Percentiles rank a stretch among this genome's conserved stretches.
Conservation (phyloP, 2,113 vertebrate species). For the Nicator chloris region DNA sequence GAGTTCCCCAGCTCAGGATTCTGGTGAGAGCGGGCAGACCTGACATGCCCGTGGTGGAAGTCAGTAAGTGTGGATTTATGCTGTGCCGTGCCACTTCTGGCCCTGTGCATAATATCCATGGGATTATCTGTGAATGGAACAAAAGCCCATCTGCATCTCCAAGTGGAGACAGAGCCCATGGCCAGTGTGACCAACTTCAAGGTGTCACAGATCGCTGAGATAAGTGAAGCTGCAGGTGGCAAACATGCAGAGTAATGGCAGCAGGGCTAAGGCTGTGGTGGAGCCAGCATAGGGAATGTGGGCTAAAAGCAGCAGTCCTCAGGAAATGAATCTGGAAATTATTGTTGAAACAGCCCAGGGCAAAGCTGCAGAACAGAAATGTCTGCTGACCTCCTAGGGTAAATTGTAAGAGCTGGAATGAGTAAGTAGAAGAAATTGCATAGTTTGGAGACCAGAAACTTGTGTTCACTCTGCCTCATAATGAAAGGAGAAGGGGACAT, state of each 20-base stretch:
- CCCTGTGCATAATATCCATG: neutral
- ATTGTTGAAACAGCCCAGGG: slow-evolving; percentile 33
- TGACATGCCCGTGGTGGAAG: neutral
- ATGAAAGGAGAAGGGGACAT: neutral
- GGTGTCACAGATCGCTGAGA: neutral
- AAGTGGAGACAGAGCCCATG: neutral
- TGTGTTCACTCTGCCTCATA: neutral
- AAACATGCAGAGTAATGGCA: neutral
- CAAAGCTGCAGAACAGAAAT: slow-evolving; percentile 33
- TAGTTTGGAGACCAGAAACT: neutral
- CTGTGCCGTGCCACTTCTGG: neutral
- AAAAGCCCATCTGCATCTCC: neutral
- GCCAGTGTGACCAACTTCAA: neutral
- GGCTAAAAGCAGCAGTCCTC: neutral
- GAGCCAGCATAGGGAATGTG: neutral
- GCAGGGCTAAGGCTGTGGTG: neutral
- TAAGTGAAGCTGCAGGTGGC: neutral
- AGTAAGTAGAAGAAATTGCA: neutral
- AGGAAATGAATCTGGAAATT: slow-evolving; percentile 53
- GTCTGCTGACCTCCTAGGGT: slow-evolving; percentile 16
- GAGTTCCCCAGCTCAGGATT: neutral
- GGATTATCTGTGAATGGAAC: neutral
- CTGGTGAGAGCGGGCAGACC: neutral
- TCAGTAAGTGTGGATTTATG: neutral
- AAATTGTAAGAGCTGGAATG: neutral